A percentile compares a stretch with the other conserved stretches of the same genome.
Conservation (phyloP, 2,113 vertebrate species). For the Tapirus terrestris region DNA sequence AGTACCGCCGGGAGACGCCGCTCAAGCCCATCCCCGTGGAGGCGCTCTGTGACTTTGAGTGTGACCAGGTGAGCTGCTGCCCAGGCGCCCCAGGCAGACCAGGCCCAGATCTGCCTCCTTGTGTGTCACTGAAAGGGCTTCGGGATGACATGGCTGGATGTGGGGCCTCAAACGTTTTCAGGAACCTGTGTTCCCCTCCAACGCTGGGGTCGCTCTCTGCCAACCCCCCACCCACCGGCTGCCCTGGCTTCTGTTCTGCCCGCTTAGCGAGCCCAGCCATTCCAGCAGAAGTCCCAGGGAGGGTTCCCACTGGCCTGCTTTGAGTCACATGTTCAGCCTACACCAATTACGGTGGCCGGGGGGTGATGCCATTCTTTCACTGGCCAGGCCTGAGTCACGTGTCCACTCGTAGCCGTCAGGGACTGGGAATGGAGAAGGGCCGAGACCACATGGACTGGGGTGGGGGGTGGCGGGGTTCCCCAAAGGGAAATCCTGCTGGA, state of each 20-base stretch:
- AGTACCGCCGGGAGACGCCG: constrained; percentile 87
- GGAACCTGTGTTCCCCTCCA: not conserved
- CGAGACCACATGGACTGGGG: not conserved
- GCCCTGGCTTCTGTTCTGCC: not conserved
- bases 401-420: not conserved
- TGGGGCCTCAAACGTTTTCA: not conserved
- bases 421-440: not conserved
- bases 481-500: not conserved
- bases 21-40: constrained; percentile 92
- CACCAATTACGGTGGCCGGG: not conserved
- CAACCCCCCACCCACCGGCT: not conserved
- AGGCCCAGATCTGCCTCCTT: not conserved
- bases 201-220: not conserved
- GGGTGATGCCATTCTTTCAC: not conserved
- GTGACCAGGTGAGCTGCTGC: constrained; percentile 88
- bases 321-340: not conserved
- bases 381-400: not conserved
- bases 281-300: not conserved
- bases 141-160: too few species aligned
- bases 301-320: not conserved
- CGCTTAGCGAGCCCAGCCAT: not conserved
- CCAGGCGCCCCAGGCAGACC: not conserved
- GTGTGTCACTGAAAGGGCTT: not conserved
- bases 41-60: constrained; percentile 95
- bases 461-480: not conserved